phyloP scores from a whole-genome alignment of 2,888 invertebrate species.

The Sympetrum striolatum region DNA sequence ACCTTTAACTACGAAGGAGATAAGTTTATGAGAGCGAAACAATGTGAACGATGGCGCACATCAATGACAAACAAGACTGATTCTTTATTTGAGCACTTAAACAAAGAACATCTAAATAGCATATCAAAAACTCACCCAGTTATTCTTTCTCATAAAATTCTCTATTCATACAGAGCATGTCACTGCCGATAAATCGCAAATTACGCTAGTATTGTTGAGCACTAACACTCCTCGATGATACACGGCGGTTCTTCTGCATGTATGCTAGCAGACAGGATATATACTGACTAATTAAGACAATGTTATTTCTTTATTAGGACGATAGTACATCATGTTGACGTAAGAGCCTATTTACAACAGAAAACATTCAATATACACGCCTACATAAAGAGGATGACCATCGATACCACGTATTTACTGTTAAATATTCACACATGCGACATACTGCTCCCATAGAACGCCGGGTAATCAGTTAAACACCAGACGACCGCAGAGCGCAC shows the following conservation, averaged over 20 bases:
- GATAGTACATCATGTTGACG: background rate
- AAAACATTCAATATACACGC: background rate
- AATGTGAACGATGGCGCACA: background rate
- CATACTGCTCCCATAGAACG: constrained; percentile 36
- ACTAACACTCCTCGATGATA: background rate
- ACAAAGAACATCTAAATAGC: background rate
- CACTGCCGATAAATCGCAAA: background rate
- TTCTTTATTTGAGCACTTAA: background rate
- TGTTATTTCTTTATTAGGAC: background rate
- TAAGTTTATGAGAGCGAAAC: too few species aligned
- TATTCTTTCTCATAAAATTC: background rate
- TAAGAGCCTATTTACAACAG: background rate
- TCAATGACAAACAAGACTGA: background rate
- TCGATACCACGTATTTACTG: constrained; percentile 23
- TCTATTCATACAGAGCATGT: background rate
- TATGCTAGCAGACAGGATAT: background rate
- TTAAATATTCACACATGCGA: constrained; percentile 44
- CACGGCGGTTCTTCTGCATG: background rate
- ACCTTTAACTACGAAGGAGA: background rate
- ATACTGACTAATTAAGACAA: background rate
- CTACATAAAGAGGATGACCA: constrained; percentile 40
- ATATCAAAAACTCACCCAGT: background rate
- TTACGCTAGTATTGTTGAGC: background rate
- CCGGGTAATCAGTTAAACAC: constrained; percentile 42
- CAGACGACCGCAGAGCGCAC: background rate